phyloP scores from a whole-genome alignment of 2,113 vertebrate genomes.

The Chinchilla lanigera region DNA sequence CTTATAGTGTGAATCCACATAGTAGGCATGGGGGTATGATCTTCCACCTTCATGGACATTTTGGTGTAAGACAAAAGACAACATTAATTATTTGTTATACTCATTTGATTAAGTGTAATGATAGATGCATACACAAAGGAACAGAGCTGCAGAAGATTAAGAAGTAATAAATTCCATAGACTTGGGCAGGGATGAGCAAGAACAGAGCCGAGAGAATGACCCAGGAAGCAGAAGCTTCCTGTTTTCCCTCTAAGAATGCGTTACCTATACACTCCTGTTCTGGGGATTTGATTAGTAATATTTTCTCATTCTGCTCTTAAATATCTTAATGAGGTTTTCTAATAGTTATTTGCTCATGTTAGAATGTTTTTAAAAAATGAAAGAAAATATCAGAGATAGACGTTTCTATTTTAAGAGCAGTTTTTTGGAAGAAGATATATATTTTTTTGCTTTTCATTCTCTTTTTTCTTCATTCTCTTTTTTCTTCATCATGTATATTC shows the following conservation, averaged over 20 bases:
- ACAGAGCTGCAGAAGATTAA: neutral
- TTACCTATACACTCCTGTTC: neutral
- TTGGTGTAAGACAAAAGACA: neutral
- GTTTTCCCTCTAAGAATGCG: neutral
- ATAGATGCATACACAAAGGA: neutral
- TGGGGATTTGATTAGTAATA: neutral
- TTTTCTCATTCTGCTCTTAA: slow-evolving; percentile 17
- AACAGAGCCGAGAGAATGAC: neutral
- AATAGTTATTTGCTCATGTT: slow-evolving; percentile 30
- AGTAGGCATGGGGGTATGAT: neutral
- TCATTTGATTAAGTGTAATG: neutral
- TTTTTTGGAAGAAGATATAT: neutral
- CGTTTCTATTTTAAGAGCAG: slow-evolving; percentile 16
- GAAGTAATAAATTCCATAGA: neutral
- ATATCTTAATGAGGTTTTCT: neutral
- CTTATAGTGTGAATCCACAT: neutral
- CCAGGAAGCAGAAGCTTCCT: neutral
- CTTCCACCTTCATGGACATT: neutral
- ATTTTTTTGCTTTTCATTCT: neutral
- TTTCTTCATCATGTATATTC: neutral
- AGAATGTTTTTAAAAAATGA: slow-evolving; percentile 39
- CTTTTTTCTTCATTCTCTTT: neutral
- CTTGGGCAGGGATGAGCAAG: neutral
- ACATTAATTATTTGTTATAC: neutral
- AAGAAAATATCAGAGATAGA: neutral